These are phyloP conservation scores for Thysanoteuthis rhombus DNA, from an alignment of 2,888 invertebrate species.

Conservation along the genomic window DNA sequence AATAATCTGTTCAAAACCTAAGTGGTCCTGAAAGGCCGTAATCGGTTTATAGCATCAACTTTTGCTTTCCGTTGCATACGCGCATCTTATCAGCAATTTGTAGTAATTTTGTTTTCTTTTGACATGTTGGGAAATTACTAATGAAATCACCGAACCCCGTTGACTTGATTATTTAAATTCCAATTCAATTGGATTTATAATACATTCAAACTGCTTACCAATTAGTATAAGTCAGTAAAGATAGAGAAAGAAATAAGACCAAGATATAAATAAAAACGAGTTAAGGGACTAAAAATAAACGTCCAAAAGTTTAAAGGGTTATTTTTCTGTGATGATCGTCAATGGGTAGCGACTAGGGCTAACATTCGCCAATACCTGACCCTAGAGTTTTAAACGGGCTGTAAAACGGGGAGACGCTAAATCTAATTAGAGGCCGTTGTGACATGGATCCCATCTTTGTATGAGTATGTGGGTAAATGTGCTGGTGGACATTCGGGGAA, in stretches of 20 bases:
- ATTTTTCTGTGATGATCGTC: background rate
- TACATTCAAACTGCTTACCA: background rate
- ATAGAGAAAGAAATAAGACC: background rate
- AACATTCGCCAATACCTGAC: background rate
- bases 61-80: background rate
- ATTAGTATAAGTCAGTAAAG: background rate
- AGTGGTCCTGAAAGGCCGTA: constrained; percentile 12
- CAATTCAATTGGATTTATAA: background rate
- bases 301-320: background rate
- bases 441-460: background rate
- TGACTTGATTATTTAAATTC: background rate
- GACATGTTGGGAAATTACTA: background rate
- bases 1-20: background rate
- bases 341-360: background rate
- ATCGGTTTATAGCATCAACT: background rate
- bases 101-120: background rate
- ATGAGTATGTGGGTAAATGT: background rate
- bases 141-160: background rate
- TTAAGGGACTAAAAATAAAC: background rate
- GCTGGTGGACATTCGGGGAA: background rate
- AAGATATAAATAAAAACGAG: background rate
- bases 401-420: background rate
- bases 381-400: background rate
- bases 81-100: background rate
- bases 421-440: background rate